Base-by-base conservation (phyloP, 2,113 vertebrate genomes). In the Lampris incognitus region DNA sequence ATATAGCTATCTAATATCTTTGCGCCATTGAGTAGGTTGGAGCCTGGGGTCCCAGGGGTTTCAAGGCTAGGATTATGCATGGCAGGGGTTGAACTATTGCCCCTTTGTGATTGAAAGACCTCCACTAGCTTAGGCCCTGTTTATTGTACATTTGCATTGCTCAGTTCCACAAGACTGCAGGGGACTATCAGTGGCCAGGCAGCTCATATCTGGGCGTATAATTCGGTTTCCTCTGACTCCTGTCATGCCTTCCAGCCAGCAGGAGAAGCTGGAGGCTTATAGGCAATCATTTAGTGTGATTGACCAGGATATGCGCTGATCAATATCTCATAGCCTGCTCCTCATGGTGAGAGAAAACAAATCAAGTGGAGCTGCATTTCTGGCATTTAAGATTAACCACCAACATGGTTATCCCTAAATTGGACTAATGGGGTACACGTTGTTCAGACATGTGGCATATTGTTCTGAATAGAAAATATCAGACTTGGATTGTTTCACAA, bases 111-210 rank as follows among this genome's bases (percentile, higher is more conserved):
- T 94, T 95, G 93, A 94, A 94, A 93, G 91, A 93, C 89, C 92
- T 89, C 85, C 72, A 62, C 86, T 89, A 91, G 87, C 88, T 92
- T 93, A 89, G 87, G 90, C 90, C 89, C 91, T 92, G 92, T 94
- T 94, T 94, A 93, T 94, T 94, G 92, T 93, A 89, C 87, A 95
- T 94, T 94, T 94, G 91, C 94, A 93, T 94, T 83, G 89, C 93
- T 93, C 87, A 85, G 84, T 93, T 93, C 81, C 63, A 74, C 2
- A 3, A 84, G 81, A 84, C 90, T 89, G 86, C 79, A 78, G 87
- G 87, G 86, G 87, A 85, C 89, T 82, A 89, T 92, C 91, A 80
- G 85, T 76, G 59, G 79, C 85, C 82, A 67, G 67, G 84, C 87
- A 69, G 85, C 90, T 88, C 87, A 86, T 88, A 93, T 90, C 87